Base-by-base conservation (phyloP, 2,113 vertebrate species). In the Pionites leucogaster region DNA sequence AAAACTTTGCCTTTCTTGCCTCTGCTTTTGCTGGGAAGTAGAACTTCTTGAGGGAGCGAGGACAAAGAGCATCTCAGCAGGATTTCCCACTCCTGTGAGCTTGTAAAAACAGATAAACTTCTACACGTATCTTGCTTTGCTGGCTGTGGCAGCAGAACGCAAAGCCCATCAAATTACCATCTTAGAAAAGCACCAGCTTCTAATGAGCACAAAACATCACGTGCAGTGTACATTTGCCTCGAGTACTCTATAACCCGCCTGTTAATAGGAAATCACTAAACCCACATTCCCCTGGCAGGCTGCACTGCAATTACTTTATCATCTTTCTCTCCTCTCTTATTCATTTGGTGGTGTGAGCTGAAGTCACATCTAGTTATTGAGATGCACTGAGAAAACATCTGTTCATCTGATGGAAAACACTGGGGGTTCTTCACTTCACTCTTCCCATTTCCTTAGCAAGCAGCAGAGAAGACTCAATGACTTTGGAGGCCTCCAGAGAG, bases 131-230 rank as follows among this genome's bases (percentile, higher is more conserved):
- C 76, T 75, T 76, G 77, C 74, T 87, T 89, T 89, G 83, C 53
- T 92, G 86, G 82, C 82, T 83, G 76, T 17, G 52, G 91, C 68
- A 72, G 80, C 74, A 77, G 88, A 92, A 88, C 20, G 25, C 81
- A 95, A 77, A 95, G 86, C 42, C 84, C 83, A 65, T 83, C 72
- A 86, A 97, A 94, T 82, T 94, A 82, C 78, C 74, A 60, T 46
- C 88, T 94, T 87, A 46, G 84, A 49, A 28, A 69, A 92, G 71
- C 86, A 65, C 18, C 11, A 3, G 3, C 95, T 95, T 95, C 65
- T 94, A 97, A 97, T 96, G 96, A 97, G 74, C 79, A 89, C 57
- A 44, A 90, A 95, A 82, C 74, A 69, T 52, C 52, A 41, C 7
- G 41, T 6, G 13, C 9, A 39, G 81, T 10, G 29, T 81, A 16